Base-by-base conservation (phyloP, 2,797 vertebrate species). In the Meda fulgida region DNA sequence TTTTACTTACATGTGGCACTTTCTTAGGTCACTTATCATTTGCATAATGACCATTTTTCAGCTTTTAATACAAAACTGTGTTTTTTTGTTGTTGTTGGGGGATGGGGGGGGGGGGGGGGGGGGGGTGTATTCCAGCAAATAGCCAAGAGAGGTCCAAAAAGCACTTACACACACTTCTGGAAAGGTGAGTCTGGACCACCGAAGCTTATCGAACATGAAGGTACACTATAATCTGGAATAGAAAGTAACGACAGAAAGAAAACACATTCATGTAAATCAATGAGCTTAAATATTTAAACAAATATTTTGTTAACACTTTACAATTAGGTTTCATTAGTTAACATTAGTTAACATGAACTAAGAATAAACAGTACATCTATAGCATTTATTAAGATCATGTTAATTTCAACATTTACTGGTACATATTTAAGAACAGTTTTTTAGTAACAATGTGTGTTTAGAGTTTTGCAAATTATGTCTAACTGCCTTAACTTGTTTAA, bases 101-200 rank as follows among this genome's bases (percentile, higher is more conserved):
- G 7, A 6, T 5, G 31, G 9, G 8, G 9, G 40, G 31, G 36
- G 36, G 34, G 36, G 7, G 36, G 36, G 31, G 9, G 8, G 9
- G 40, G 36, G 31, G 31, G 31, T 1, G 9, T 36, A 34, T 84
- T 78, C 23, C 18, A 31, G n/a, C 38, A 34, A 58, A 51, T 10
- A 65, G 14, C 51, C 60, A 51, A 19, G 43, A 87, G 66, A 66
- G 19, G n/a, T 18, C 60, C 1, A 88, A 26, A 53, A 67, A 63
- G 29, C 53, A 90, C 94, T 94, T 90, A 94, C 94, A 92, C 90
- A 89, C 90, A 93, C 91, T 93, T 94, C 85, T 93, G 93, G 80
- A 93, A 94, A 43, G 93, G 91, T 38, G 93, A 93, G 69, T 94
- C 94, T 55, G 91, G 90, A 78, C 92, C 91, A 7, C 92, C 88